Conservation (phyloP, 2,113 vertebrate genomes). For the Otus sunia region DNA sequence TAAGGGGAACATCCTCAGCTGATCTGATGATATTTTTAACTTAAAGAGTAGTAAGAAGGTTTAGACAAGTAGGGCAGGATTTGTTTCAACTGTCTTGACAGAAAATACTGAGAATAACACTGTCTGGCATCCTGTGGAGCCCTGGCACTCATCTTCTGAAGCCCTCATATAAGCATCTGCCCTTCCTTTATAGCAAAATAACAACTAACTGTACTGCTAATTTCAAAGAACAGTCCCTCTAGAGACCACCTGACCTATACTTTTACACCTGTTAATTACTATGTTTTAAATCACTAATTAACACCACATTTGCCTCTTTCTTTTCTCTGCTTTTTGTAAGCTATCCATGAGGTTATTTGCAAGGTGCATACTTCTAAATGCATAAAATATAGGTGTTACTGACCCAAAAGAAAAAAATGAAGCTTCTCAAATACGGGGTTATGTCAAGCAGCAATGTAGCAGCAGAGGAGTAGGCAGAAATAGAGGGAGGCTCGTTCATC, state of each 20-base stretch:
- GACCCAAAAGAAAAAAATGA: background rate
- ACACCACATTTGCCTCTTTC: background rate
- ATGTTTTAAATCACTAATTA: background rate
- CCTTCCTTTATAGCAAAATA: background rate
- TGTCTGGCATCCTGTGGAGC: background rate
- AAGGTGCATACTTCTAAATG: background rate
- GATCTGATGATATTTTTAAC: constrained; percentile 10
- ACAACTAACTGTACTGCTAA: background rate
- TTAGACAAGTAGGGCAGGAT: background rate
- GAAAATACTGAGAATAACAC: constrained; percentile 4
- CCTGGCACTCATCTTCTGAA: background rate
- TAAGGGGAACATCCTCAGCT: background rate
- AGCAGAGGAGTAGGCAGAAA: background rate
- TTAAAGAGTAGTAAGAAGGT: background rate
- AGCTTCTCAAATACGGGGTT: background rate
- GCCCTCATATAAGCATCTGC: background rate
- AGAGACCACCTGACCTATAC: background rate
- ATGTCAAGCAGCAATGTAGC: background rate
- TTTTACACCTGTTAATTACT: background rate
- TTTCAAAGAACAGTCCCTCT: background rate
- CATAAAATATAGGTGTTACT: background rate
- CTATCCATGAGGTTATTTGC: background rate
- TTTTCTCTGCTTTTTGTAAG: background rate
- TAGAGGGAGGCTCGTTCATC: fast-evolving
- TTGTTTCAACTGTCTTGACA: background rate